These are phyloP conservation scores for Macroglossus sobrinus DNA, from an alignment of 2,113 vertebrate genomes.

Conservation along the genomic window DNA sequence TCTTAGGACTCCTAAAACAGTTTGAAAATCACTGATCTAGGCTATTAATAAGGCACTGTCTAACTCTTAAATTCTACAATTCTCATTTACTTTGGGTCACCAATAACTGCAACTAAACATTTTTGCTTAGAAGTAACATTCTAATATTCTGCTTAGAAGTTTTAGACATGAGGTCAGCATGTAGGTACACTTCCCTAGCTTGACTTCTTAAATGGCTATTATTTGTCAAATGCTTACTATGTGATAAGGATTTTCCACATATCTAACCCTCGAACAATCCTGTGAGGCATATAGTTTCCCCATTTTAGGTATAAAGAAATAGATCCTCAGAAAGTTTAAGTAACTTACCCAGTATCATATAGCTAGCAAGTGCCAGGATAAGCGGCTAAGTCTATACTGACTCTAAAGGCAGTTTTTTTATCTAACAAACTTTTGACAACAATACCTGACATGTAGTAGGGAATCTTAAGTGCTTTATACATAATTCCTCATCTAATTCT, in stretches of 20 bases:
- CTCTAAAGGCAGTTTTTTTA: neutral
- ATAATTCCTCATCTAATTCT: neutral
- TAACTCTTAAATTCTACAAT: neutral
- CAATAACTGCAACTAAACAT: neutral
- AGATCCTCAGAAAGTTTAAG: neutral
- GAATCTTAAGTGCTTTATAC: neutral
- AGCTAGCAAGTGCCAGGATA: neutral
- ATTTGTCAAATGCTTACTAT: neutral
- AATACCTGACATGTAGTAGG: neutral
- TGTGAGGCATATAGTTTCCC: neutral
- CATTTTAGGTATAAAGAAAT: slow-evolving; percentile 3
- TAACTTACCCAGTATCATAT: neutral
- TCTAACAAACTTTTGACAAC: neutral
- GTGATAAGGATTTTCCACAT: slow-evolving; percentile 21
- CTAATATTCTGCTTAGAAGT: neutral
- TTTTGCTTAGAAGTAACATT: slow-evolving; percentile 32
- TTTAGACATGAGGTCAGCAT: neutral
- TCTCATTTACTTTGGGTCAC: neutral
- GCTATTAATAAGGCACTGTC: neutral
- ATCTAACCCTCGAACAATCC: neutral
- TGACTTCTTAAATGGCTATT: slow-evolving; percentile 1
- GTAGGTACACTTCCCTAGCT: neutral
- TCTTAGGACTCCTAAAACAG: neutral
- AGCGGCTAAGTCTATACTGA: neutral
- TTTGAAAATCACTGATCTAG: neutral